Evolutionary conservation across 2,888 invertebrate genomes (phyloP).

Genomic region (Cephus pygmeus): DNA sequence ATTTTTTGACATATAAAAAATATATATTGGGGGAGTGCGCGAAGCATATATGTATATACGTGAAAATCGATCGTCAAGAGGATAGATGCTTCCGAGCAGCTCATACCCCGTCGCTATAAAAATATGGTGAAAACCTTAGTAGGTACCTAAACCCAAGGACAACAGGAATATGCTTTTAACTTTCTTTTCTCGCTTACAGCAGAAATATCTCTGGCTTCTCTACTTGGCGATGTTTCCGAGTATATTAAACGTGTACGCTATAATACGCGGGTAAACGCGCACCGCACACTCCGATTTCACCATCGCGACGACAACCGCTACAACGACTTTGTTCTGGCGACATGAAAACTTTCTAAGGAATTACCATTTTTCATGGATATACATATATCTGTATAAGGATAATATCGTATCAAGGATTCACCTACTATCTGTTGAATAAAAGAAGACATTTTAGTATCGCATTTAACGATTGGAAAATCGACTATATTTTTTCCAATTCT

Average conservation of each 20-base stretch:
- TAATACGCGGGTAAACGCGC: not conserved
- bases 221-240: conserved; percentile 8
- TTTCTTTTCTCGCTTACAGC: conserved; percentile 21
- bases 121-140: conserved; percentile 41
- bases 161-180: conserved; percentile 58
- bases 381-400: not conserved
- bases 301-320: not conserved
- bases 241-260: not conserved
- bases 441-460: not conserved
- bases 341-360: not conserved
- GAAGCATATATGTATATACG: not conserved
- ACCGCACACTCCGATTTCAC: not conserved
- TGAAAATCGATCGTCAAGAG: not conserved
- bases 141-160: conserved; percentile 48
- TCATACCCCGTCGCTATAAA: conserved; percentile 45
- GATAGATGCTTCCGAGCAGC: conserved; percentile 28
- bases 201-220: conserved; percentile 29
- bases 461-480: not conserved
- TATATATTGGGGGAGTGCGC: not conserved
- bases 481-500: not conserved
- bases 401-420: not conserved
- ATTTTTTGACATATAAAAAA: not conserved
- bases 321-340: not conserved
- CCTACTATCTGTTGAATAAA: not conserved
- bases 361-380: not conserved